Evolutionary conservation across 2,797 vertebrate species (phyloP), one percentile per base, ranked within the genome.

Genomic region (Sylvia borin): DNA sequence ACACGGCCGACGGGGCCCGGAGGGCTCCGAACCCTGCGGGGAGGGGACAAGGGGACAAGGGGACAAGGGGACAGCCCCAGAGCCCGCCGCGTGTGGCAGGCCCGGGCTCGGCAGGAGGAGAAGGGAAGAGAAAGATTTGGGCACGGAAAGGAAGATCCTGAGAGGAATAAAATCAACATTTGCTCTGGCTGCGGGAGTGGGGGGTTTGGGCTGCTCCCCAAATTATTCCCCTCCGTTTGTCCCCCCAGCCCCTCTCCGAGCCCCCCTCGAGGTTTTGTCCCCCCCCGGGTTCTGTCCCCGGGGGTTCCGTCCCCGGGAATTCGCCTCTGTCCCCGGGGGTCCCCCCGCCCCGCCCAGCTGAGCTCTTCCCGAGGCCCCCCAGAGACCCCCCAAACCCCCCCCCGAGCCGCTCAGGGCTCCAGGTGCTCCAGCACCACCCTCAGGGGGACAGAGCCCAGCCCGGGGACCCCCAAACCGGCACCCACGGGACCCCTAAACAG

Each of bases 11-110:
- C n/a, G n/a, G n/a, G n/a, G n/a, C 26, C 25, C 32, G 18, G 34
- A 26, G 48, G 60, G 50, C 9, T 7, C 42, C 7, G 1, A 55
- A 10, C 10, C 73, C 50, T 4, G 21, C 54, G 22, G 36, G 58
- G 58, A 27, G 36, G 58, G 58, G 36, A 3, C 17, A 2, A 13
- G 58, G 57, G 36, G 57, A 60, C 34, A 16, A 10, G n/a, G n/a
- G n/a, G n/a, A n/a, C n/a, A n/a, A n/a, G n/a, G n/a, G n/a, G n/a
- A n/a, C n/a, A n/a, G n/a, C 57, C 38, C 34, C 73, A 3, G 3
- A 8, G 4, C 19, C 66, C 61, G 7, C 7, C 1, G 1, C 2
- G 27, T 0, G 22, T 32, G 1, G 1, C 5, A 18, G 38, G 45
- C 76, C 77, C 11, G 2, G 55, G 5, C 13, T 42, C 16, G 42